Conservation (phyloP, 2,797 vertebrate genomes). For the Enteromius argenteus region DNA sequence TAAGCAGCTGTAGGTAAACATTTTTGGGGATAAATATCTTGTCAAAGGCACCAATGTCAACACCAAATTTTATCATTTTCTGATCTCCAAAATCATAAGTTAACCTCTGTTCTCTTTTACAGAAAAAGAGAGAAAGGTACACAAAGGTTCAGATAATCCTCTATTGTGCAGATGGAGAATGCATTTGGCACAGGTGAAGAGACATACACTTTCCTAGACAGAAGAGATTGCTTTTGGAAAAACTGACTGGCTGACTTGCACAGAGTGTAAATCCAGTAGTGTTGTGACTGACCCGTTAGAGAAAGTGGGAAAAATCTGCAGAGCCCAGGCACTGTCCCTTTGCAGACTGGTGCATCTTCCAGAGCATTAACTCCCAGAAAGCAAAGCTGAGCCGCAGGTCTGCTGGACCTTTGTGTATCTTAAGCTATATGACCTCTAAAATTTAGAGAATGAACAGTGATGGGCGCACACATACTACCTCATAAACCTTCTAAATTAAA, state of each 20-base stretch:
- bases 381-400: constrained; percentile 27
- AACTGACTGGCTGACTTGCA: constrained; percentile 39
- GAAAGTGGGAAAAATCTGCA: constrained; percentile 11
- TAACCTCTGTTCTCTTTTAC: neutral
- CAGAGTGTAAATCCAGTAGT: constrained; percentile 57
- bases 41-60: neutral
- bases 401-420: constrained; percentile 26
- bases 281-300: constrained; percentile 31
- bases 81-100: neutral
- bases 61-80: neutral
- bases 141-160: constrained; percentile 17
- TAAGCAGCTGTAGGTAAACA: too few relatives aligned
- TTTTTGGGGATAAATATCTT: neutral
- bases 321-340: constrained; percentile 4
- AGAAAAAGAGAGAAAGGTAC: neutral
- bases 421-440: constrained; percentile 32
- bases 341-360: constrained; percentile 38
- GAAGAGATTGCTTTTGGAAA: constrained; percentile 56
- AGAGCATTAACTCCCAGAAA: constrained; percentile 37
- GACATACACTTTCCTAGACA: constrained; percentile 34
- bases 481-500: constrained; percentile 19
- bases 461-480: constrained; percentile 25
- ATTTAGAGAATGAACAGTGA: constrained; percentile 13
- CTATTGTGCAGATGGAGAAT: constrained; percentile 59
- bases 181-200: constrained; percentile 54